These are phyloP conservation scores for Neomorphus geoffroyi DNA, from an alignment of 2,797 vertebrate species.

Conservation along the genomic window DNA sequence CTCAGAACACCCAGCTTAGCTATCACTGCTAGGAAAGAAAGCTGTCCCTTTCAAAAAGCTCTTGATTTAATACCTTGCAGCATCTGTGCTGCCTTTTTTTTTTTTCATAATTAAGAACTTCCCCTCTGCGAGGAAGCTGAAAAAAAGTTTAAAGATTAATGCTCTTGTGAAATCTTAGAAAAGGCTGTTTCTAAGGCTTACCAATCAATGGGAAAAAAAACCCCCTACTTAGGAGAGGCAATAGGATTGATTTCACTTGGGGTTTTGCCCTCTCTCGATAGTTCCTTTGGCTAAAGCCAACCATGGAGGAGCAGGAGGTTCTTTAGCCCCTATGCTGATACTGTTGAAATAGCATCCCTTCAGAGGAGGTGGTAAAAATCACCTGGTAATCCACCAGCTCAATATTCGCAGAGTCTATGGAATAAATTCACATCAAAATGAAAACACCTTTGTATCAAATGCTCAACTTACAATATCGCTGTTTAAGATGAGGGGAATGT, in stretches of 20 bases:
- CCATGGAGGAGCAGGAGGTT: not conserved
- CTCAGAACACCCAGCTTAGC: conserved; percentile 62
- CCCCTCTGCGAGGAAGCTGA: conserved; percentile 39
- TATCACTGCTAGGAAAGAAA: conserved; percentile 27
- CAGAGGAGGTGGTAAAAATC: not conserved
- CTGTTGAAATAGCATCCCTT: not conserved
- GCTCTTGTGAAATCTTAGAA: not conserved
- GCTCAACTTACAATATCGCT: not conserved
- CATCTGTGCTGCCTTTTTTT: not conserved
- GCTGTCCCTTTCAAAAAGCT: conserved; percentile 24
- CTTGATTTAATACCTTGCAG: conserved; percentile 50
- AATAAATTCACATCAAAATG: not conserved
- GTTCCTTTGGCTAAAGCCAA: not conserved
- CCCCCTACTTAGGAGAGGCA: not conserved
- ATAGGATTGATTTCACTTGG: not conserved
- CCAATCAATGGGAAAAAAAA: not conserved
- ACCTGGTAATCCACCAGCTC: not conserved
- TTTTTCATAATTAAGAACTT: conserved; percentile 46
- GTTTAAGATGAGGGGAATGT: not conserved
- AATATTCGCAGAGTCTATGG: not conserved
- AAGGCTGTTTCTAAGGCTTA: not conserved
- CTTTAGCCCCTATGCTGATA: not conserved
- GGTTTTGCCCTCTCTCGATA: not conserved
- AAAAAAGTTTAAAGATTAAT: conserved; percentile 13
- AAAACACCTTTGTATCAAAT: not conserved